phyloP scores from a whole-genome alignment of 2,888 invertebrate species.

The Platycnemis pennipes region DNA sequence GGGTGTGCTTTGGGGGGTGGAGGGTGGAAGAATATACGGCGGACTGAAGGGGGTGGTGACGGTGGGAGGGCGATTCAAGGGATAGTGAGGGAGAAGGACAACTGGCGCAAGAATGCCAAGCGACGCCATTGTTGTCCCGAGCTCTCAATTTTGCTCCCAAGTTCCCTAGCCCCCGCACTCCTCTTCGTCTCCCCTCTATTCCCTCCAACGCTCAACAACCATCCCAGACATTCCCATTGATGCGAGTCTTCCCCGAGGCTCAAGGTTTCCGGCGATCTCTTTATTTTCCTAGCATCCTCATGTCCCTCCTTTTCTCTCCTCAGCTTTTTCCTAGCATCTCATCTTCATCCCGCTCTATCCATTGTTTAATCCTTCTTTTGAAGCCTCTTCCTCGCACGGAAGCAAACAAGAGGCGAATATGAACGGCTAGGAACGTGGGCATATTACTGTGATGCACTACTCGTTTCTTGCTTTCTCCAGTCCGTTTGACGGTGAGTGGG shows the following conservation, averaged over 20 bases:
- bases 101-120: constrained; percentile 53
- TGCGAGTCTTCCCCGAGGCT: background rate
- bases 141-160: constrained; percentile 40
- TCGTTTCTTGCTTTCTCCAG: background rate
- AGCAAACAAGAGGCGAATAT: background rate
- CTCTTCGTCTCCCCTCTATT: background rate
- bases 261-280: constrained; percentile 19
- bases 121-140: constrained; percentile 47
- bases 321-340: background rate
- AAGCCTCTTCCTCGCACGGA: background rate
- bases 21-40: background rate
- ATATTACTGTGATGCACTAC: background rate
- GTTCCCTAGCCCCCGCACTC: background rate
- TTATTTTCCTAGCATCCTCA: constrained; percentile 21
- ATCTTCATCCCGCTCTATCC: background rate
- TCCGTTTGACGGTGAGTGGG: background rate
- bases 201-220: background rate
- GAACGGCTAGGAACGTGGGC: background rate
- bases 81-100: background rate
- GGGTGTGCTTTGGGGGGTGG: background rate
- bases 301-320: constrained; percentile 6
- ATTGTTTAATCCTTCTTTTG: background rate
- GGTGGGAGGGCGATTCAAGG: background rate
- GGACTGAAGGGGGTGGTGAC: background rate
- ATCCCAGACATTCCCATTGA: constrained; percentile 26